Base-by-base conservation (phyloP, 2,888 invertebrate genomes). In the Synergus gifuensis region DNA sequence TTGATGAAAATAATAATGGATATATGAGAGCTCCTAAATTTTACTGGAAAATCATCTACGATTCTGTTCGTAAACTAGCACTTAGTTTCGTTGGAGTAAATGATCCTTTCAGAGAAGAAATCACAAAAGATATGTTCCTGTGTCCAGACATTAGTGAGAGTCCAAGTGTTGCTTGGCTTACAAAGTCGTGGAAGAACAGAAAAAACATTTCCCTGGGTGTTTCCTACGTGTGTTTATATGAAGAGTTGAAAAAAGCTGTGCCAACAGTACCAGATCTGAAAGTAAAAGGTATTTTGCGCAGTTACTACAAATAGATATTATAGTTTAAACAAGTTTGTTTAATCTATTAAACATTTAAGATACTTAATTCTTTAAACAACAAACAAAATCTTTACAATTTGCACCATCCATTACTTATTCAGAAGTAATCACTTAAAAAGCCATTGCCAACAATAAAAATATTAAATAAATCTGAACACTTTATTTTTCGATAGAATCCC, bases 181-280 rank as follows among this genome's bases (percentile, higher is more conserved):
- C 73, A 28, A 54, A 73, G n/a, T 89, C 88, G 1, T 95, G 95
- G 95, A 60, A 22, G 14, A 89, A 92, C 28, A 91, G 93, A 0
- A 92, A 93, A 80, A 92, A 94, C 83, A 91, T 94, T 44, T 91
- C 92, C 79, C 88, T 92, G 22, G 95, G 95, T 0, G 94, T 94
- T 90, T 94, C 94, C 69, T 95, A 95, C 90, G 95, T 95, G 86
- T 95, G 95, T 88, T 92, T 92, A 1, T 92, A 95, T 28, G 91
- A 93, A 36, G 94, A 95, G 82, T 94, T 95, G 86, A 92, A 94
- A 64, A 92, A 92, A 82, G 91, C 91, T 1, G 91, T 95, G 8
- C 92, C 93, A 0, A 93, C 93, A 83, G 88, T 95, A n/a, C 95
- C 95, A 0, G 83, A 90, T 3, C 93, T 95, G 73, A 76, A 76